A percentile compares a stretch with the other conserved stretches of the same genome.
phyloP scores from a whole-genome alignment of 2,797 vertebrate genomes.

The Intellagama lesueurii region DNA sequence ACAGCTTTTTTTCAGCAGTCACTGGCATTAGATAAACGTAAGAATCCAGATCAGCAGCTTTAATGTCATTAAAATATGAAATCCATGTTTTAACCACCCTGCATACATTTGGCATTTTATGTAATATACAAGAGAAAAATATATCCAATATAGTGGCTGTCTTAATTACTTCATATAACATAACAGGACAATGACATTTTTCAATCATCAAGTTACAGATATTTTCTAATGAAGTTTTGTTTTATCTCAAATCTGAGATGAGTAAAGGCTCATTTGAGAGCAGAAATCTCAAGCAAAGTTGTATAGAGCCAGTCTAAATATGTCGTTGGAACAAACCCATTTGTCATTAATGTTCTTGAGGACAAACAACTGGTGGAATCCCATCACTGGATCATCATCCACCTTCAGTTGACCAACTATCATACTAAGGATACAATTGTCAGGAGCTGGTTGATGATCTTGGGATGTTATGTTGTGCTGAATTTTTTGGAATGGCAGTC shows the following conservation, averaged over 20 bases:
- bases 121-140: background rate
- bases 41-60: background rate
- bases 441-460: slow-evolving; percentile 81
- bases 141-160: background rate
- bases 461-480: slow-evolving; percentile 81
- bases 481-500: slow-evolving; percentile 81
- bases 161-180: background rate
- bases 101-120: slow-evolving; percentile 5
- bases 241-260: background rate
- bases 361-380: slow-evolving; percentile 84
- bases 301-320: slow-evolving; percentile 84
- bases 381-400: slow-evolving; percentile 82
- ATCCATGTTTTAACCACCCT: background rate
- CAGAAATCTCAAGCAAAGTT: slow-evolving; percentile 72
- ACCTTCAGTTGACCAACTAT: slow-evolving; percentile 83
- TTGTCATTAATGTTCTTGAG: slow-evolving; percentile 77
- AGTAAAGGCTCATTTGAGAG: background rate
- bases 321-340: slow-evolving; percentile 83
- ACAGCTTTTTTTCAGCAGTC: too few relatives aligned
- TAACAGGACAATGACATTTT: background rate
- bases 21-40: too few relatives aligned
- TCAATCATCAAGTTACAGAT: background rate
- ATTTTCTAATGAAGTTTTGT: background rate
- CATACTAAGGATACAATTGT: slow-evolving; percentile 81
- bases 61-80: slow-evolving; percentile 2